These are phyloP conservation scores for Erebia palarica DNA, from an alignment of 2,888 invertebrate species.

Conservation along the genomic window DNA sequence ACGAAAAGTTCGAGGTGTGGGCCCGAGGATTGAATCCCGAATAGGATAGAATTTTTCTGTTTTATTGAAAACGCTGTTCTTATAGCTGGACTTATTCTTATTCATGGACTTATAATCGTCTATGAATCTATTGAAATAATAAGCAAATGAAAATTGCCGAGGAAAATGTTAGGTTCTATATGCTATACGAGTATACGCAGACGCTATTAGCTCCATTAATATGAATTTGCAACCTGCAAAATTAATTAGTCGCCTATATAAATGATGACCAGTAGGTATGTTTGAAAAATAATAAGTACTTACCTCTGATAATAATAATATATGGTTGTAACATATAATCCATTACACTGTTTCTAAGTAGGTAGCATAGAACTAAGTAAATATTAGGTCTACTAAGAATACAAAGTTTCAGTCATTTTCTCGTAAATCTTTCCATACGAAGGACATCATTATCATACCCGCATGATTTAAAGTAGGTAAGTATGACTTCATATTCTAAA, in stretches of 20 bases:
- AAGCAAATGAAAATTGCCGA: slow-evolving; percentile 14
- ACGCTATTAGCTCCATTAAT: background rate
- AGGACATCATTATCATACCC: background rate
- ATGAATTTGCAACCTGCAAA: background rate
- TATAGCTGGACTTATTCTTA: too few species aligned
- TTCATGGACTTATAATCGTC: too few species aligned
- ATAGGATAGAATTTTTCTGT: too few species aligned
- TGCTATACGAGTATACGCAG: background rate
- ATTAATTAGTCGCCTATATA: background rate
- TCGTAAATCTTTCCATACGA: background rate
- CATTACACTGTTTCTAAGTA: too few species aligned
- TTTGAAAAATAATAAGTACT: too few species aligned
- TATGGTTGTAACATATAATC: too few species aligned
- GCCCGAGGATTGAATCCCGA: too few species aligned
- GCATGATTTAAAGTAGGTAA: background rate
- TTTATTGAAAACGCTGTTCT: too few species aligned
- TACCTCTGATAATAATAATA: too few species aligned
- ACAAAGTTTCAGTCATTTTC: background rate
- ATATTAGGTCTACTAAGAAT: background rate
- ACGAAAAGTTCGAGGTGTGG: too few species aligned
- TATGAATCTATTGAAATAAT: background rate
- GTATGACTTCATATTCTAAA: background rate
- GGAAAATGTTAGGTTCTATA: background rate
- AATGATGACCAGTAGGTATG: too few species aligned
- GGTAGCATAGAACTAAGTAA: too few species aligned